Evolutionary conservation across 2,888 invertebrate species (phyloP), one percentile per base, ranked within the genome.

Genomic region (Monoplex corrugatus): DNA sequence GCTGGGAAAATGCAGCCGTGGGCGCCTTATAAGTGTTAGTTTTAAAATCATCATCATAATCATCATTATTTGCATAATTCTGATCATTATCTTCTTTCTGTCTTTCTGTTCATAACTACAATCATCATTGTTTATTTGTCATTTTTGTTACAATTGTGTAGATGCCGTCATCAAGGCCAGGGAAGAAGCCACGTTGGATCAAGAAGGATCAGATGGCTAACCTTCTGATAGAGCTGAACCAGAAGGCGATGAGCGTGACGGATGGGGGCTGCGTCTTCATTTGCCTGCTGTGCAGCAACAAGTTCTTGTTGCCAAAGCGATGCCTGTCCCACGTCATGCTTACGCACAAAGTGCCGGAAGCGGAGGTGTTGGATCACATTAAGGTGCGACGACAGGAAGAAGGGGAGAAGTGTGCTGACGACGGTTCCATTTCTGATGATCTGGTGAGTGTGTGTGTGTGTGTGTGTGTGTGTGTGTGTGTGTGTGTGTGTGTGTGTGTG

Each of bases 231-330:
- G 75, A 89, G 89, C 86, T 86, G 63, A 75, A 87, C 50, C 45
- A 43, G 82, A 43, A 83, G 57, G 87, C 83, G 5, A 68, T 19
- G 32, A 82, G 23, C 32, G 87, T 50, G 50, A 35, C 72, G 0
- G 91, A 90, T 32, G 89, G 86, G 8, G 90, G 91, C 68, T 87
- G 92, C 23, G 90, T 91, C 40, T 94, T 92, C 88, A 90, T 92
- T 38, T 94, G 94, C 87, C 89, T 86, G 35, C 91, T 93, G 32
- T 94, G 94, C 90, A 91, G 89, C n/a, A 93, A 93, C 88, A 92
- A 92, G 89, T 94, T 93, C 90, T 89, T 93, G 35, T 92, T 93
- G 88, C 92, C 93, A n/a, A 93, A 93, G 90, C 88, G 94, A 32
- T 92, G 92, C 78, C 90, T 94, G 10, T 92, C 92, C 35, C 94